A percentile compares a stretch with the other conserved stretches of the same genome.
phyloP scores from a whole-genome alignment of 2,113 vertebrate species.

The Macquaria australasica region DNA sequence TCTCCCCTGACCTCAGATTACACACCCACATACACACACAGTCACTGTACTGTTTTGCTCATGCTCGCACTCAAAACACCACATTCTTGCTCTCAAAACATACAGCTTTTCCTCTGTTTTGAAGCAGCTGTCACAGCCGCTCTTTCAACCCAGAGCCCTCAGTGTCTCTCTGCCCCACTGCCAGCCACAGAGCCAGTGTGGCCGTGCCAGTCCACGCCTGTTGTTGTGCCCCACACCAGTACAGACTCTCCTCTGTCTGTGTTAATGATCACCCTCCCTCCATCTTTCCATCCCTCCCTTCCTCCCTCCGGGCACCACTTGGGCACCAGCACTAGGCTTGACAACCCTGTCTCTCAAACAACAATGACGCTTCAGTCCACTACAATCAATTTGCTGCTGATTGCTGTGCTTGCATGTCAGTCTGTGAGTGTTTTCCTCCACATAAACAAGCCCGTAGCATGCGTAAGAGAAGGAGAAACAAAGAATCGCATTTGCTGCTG shows the following conservation, averaged over 20 bases:
- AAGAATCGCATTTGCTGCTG: conserved; percentile 43
- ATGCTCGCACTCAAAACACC: conserved; percentile 60
- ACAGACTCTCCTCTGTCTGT: conserved; percentile 80
- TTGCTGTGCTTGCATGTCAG: conserved; percentile 45
- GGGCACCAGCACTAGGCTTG: conserved; percentile 57
- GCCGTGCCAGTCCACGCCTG: conserved; percentile 76
- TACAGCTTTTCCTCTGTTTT: conserved; percentile 68
- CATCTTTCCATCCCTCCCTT: conserved; percentile 54
- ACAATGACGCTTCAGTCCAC: conserved; percentile 64
- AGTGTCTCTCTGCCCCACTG: conserved; percentile 58
- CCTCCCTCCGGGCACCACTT: conserved; percentile 51
- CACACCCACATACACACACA: conserved; percentile 42
- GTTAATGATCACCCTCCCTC: conserved; percentile 60
- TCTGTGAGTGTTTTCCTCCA: conserved; percentile 7
- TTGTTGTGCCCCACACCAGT: conserved; percentile 70
- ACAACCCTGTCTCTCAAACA: conserved; percentile 46
- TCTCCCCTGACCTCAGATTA: conserved; percentile 78
- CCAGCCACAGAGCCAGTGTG: conserved; percentile 58
- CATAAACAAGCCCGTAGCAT: conserved; percentile 19
- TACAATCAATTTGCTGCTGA: conserved; percentile 54
- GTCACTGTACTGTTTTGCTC: conserved; percentile 67
- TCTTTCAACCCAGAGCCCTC: conserved; percentile 55
- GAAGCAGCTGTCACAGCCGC: conserved; percentile 69
- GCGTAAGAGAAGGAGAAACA: conserved; percentile 14
- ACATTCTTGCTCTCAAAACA: conserved; percentile 73